Evolutionary conservation across 1,140 invertebrate genomes (phyloP).

Genomic region (Chrysomallon squamiferum): DNA sequence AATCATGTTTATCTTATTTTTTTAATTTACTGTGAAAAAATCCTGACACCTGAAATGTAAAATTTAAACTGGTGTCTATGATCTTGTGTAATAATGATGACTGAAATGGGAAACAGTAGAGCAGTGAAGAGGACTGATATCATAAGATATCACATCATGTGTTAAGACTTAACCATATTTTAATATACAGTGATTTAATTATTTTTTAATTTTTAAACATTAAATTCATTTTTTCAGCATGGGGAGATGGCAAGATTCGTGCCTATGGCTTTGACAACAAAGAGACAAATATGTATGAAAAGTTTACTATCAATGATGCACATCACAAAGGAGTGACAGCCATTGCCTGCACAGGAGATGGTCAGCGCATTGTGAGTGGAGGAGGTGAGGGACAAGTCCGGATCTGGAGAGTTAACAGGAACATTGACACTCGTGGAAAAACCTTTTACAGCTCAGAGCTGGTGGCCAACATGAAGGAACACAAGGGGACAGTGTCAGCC

Average conservation of each 20-base stretch:
- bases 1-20: no score
- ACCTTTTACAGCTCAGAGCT: constrained; percentile 31
- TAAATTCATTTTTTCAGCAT: constrained; percentile 65
- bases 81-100: no score
- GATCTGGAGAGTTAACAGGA: constrained; percentile 39
- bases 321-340: constrained; percentile 87
- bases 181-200: no score
- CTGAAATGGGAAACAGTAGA: no score
- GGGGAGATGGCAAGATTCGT: constrained; percentile 79
- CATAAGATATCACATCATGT: no score
- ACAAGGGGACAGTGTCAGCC: constrained; percentile 84
- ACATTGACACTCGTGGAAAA: constrained; percentile 19
- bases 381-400: constrained; percentile 81
- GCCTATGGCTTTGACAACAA: constrained; percentile 68
- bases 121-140: no score
- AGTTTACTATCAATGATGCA: constrained; percentile 83
- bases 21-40: no score
- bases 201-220: no score
- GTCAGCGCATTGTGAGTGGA: constrained; percentile 79
- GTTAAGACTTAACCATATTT: no score
- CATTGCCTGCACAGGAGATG: constrained; percentile 75
- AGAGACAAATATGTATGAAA: constrained; percentile 40
- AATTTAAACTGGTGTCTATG: no score
- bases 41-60: no score
- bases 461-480: constrained; percentile 78